Conservation (phyloP, 2,113 vertebrate species). For the Hippocampus guttulatus region DNA sequence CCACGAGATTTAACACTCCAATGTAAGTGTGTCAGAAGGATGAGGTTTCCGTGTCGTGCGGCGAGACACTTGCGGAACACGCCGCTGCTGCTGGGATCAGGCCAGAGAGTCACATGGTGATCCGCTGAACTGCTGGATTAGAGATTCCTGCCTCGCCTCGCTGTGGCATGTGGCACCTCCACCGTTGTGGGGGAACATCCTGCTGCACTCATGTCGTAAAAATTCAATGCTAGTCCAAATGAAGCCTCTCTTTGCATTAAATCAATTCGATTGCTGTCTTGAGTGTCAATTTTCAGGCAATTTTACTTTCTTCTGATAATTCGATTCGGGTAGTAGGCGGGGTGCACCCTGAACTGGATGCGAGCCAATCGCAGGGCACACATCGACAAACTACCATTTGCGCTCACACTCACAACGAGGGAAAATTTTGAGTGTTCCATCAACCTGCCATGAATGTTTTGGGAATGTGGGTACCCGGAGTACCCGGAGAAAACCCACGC, state of each 20-base stretch:
- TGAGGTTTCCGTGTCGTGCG: slow-evolving; percentile 28
- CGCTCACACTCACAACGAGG: too few species aligned
- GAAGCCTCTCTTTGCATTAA: not conserved
- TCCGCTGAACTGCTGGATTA: slow-evolving; percentile 27
- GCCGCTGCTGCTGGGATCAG: slow-evolving; percentile 43
- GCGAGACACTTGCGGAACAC: slow-evolving; percentile 47
- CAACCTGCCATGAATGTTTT: too few species aligned
- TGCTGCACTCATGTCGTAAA: not conserved
- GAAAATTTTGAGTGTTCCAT: too few species aligned
- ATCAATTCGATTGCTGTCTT: not conserved
- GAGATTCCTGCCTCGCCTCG: not conserved
- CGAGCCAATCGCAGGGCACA: too few species aligned
- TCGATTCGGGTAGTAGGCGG: too few species aligned
- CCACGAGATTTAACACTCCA: not conserved
- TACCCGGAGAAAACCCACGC: too few species aligned
- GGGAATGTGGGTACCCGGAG: too few species aligned
- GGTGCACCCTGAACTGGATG: too few species aligned
- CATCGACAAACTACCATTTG: too few species aligned
- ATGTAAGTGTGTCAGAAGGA: slow-evolving; percentile 16
- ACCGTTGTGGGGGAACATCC: not conserved
- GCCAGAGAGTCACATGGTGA: slow-evolving; percentile 40
- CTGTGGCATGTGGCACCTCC: not conserved
- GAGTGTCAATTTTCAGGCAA: not conserved
- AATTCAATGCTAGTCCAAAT: too few species aligned
- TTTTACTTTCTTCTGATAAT: not conserved